Evolutionary conservation across 2,797 vertebrate genomes (phyloP).

Genomic region (Poeciliopsis infans): DNA sequence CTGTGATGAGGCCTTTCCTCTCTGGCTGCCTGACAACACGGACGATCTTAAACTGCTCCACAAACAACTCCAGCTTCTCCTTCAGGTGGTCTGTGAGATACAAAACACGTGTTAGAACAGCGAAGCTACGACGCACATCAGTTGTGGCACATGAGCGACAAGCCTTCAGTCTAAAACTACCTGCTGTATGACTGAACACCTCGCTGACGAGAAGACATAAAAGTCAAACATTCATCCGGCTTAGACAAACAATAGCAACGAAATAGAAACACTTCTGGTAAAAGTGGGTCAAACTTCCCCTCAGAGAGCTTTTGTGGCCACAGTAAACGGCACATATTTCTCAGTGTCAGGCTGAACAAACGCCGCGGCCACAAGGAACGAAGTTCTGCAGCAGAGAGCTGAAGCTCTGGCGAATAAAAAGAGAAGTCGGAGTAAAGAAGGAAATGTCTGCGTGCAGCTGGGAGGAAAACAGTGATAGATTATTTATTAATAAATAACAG

Average conservation of each 20-base stretch:
- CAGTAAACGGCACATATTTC: neutral
- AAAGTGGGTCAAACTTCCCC: slow-evolving; percentile 43
- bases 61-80: slow-evolving; percentile 83
- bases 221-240: neutral
- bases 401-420: slow-evolving; percentile 1
- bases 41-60: slow-evolving; percentile 88
- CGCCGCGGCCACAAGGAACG: neutral
- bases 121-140: neutral
- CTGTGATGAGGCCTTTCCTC: slow-evolving; percentile 93
- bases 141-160: neutral
- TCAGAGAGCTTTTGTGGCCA: neutral
- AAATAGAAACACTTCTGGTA: slow-evolving; percentile 33
- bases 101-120: neutral
- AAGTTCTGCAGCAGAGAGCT: neutral
- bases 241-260: neutral
- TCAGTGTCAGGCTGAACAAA: slow-evolving; percentile 16
- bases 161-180: neutral
- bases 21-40: slow-evolving; percentile 89
- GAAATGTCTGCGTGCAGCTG: neutral
- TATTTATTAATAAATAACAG: slow-evolving; percentile 14
- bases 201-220: neutral
- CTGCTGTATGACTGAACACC: neutral
- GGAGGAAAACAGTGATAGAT: neutral
- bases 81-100: slow-evolving; percentile 85
- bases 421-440: slow-evolving; percentile 11